A percentile compares a stretch with the other conserved stretches of the same genome.
Evolutionary conservation across 2,888 invertebrate genomes (phyloP).

Genomic region (Chalcis sispes): DNA sequence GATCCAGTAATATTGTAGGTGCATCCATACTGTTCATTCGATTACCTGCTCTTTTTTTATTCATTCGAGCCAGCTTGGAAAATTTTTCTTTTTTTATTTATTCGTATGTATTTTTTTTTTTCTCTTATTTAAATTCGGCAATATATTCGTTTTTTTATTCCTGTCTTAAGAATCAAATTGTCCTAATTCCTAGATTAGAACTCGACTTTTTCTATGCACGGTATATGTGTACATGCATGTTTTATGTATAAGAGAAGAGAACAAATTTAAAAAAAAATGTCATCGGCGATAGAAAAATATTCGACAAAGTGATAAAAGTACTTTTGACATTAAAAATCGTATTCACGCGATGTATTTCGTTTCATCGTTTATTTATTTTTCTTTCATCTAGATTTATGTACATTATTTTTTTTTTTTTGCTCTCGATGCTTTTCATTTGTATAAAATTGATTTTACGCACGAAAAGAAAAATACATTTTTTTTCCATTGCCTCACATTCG

Average conservation of each 20-base stretch:
- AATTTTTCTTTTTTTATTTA: too few relatives aligned
- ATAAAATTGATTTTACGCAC: conserved; percentile 50
- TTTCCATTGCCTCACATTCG: too few relatives aligned
- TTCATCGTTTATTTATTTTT: neutral
- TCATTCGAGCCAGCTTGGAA: conserved; percentile 1
- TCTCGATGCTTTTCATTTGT: conserved; percentile 13
- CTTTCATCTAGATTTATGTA: conserved; percentile 33
- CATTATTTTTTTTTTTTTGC: neutral
- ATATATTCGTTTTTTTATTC: too few relatives aligned
- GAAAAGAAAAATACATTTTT: conserved; percentile 34
- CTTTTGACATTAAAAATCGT: neutral
- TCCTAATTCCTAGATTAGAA: too few relatives aligned
- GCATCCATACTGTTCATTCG: neutral
- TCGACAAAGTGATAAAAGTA: neutral
- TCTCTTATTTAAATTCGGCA: too few relatives aligned
- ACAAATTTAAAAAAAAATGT: conserved; percentile 4
- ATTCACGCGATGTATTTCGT: neutral
- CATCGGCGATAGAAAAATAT: conserved; percentile 15
- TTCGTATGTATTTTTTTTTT: too few relatives aligned
- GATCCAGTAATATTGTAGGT: neutral
- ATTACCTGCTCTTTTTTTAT: conserved; percentile 2
- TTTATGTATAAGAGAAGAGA: neutral
- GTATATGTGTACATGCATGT: neutral
- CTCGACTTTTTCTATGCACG: too few relatives aligned
- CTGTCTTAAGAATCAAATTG: too few relatives aligned